Base-by-base conservation (phyloP, 2,888 invertebrate genomes). In the Thymelicus lineola region DNA sequence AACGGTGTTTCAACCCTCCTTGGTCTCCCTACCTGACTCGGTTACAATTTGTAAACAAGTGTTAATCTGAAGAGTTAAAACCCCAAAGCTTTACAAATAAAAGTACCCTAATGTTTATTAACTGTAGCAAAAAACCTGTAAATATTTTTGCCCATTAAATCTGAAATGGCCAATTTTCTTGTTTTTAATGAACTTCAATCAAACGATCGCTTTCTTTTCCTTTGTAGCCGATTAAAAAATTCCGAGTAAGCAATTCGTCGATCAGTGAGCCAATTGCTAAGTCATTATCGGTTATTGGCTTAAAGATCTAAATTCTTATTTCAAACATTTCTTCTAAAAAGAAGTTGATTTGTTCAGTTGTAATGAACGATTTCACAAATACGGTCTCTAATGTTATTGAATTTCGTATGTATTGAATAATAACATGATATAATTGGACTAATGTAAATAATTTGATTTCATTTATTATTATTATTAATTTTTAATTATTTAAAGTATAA, bases 151-250 rank as follows among this genome's bases (percentile, higher is more conserved):
- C 14, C 20, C 35, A 35, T 66, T 66, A 36, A 50, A 6, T 50
- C 35, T 42, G 38, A 60, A 66, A 60, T 53, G 12, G 60, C 28
- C 50, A 60, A 66, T 53, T 66, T 66, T 66, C 60, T 66, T 60
- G 28, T 60, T 60, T 59, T 60, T 73, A 74, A 75, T 72, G 66
- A 75, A 75, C 73, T 74, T 70, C 73, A 70, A 68, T 74, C 74
- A 73, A 77, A 72, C 74, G 70, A 74, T 69, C 71, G 73, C 72
- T 76, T 75, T 71, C 74, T 69, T 73, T 77, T 73, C 71, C 74
- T 75, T 71, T 73, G 63, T 76, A 74, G 73, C 72, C 73, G 76
- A 75, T 75, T 75, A 75, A 73, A 77, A 66, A 53, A 74, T 76
- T 72, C 69, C 71, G 66, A 65, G 73, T 72, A 73, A 74, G 38